Base-by-base conservation (phyloP, 2,113 vertebrate genomes). In the Chamaea fasciata region DNA sequence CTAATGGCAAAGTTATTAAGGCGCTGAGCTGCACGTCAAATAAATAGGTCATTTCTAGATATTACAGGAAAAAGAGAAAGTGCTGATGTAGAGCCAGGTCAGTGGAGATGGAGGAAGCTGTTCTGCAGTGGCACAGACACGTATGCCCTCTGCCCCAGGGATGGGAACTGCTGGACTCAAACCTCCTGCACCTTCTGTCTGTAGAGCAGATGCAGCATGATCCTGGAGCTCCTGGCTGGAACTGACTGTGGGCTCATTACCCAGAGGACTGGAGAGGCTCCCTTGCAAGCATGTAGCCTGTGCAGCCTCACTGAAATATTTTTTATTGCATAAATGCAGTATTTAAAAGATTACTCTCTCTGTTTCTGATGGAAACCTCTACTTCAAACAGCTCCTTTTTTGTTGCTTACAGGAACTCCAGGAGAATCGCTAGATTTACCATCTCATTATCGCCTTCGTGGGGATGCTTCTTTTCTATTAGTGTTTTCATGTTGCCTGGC, bases 391-490 rank as follows among this genome's bases (percentile, higher is more conserved):
- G 83, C 94, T 94, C 70, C 86, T 91, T 87, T 87, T 93, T 85
- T 93, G 73, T 94, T 96, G 94, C 92, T 96, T 92, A 84, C 80
- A 83, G 88, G 73, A 95, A 46, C 94, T 71, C 86, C 65, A 26
- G 76, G 80, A 94, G 88, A 73, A 93, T 92, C 33, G 0, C 95
- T 92, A 57, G 95, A 94, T 97, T 96, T 95, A 96, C 95, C 90
- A 94, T 94, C 93, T 96, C 95, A 94, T 96, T 97, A 95, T 96
- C 83, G 57, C 92, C 92, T 95, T 97, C 23, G 8, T 68, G 93
- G 95, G 95, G 93, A 84, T 94, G 86, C 92, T 95, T 69, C 93
- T 92, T 95, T 95, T 95, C 89, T 96, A 89, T 93, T 90, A 94
- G 73, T 82, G 90, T 94, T 95, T 96, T 94, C 84, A 73, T 86